Evolutionary conservation across 1,140 invertebrate genomes (phyloP).

Genomic region (Oreohelix idahoensis): DNA sequence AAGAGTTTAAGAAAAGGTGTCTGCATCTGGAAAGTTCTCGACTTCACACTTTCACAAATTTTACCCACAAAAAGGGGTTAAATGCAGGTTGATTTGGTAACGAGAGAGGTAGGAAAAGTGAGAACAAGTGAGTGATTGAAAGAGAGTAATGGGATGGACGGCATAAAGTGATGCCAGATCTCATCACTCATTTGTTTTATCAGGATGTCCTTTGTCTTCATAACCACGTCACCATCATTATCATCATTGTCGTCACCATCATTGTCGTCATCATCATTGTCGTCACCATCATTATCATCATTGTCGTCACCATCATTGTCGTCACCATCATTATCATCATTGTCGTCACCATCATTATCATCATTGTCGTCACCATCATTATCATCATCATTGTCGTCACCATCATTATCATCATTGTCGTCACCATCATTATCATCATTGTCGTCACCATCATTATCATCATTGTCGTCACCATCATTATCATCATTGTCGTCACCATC

Average conservation of each 20-base stretch:
- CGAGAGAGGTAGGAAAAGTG: too few species aligned
- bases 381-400: not conserved
- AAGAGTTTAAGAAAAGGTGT: too few species aligned
- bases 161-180: too few species aligned
- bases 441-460: not conserved
- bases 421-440: not conserved
- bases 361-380: not conserved
- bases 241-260: not conserved
- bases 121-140: too few species aligned
- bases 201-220: too few species aligned
- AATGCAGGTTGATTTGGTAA: too few species aligned
- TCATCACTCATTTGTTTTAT: too few species aligned
- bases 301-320: not conserved
- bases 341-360: not conserved
- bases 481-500: not conserved
- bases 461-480: too few species aligned
- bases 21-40: too few species aligned
- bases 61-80: too few species aligned
- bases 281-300: not conserved
- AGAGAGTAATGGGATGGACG: too few species aligned
- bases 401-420: not conserved
- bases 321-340: not conserved
- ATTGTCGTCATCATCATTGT: not conserved
- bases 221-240: not conserved
- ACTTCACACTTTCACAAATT: too few species aligned